Evolutionary conservation across 2,888 invertebrate species (phyloP).

Genomic region (Allophyes oxyacanthae): DNA sequence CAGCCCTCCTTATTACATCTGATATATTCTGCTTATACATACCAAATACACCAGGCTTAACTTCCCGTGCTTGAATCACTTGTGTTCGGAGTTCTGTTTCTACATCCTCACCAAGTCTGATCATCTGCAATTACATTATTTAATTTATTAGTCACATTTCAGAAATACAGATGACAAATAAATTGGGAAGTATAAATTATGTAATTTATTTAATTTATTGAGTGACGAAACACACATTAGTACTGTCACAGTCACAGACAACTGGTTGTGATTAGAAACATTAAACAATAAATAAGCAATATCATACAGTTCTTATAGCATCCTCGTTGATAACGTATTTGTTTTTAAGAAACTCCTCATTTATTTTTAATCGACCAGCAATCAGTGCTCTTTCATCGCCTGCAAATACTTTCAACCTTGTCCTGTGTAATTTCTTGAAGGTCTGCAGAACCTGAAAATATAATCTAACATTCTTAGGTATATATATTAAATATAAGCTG

Average conservation of each 20-base stretch:
- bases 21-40: slow-evolving; percentile 45
- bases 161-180: no score
- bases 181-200: no score
- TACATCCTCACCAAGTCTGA: slow-evolving; percentile 91
- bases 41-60: slow-evolving; percentile 92
- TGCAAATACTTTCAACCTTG: slow-evolving; percentile 91
- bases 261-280: no score
- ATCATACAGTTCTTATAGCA: slow-evolving; percentile 90
- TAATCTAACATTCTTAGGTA: no score
- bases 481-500: no score
- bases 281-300: no score
- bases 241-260: no score
- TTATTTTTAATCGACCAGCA: slow-evolving; percentile 92
- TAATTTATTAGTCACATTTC: background rate
- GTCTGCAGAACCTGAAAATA: slow-evolving; percentile 90
- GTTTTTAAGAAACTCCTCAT: slow-evolving; percentile 93
- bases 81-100: slow-evolving; percentile 92
- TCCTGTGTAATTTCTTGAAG: slow-evolving; percentile 93
- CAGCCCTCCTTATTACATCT: no score
- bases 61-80: slow-evolving; percentile 92
- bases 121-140: slow-evolving; percentile 85
- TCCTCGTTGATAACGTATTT: slow-evolving; percentile 89
- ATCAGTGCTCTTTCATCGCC: slow-evolving; percentile 91
- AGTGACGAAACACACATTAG: no score
- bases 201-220: no score